Conservation (phyloP, 2,113 vertebrate genomes). For the Pangasianodon gigas region DNA sequence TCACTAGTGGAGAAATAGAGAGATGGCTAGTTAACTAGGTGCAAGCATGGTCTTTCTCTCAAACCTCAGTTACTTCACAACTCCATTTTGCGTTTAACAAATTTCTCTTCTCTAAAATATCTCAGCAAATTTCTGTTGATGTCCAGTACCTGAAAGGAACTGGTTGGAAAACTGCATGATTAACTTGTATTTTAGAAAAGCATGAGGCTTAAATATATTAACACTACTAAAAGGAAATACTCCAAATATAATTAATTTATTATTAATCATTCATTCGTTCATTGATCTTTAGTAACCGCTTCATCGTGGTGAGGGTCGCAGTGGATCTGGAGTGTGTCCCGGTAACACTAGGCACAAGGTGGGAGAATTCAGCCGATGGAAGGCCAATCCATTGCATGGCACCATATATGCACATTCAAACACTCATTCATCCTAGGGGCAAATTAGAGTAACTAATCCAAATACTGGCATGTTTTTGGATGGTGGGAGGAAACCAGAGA, state of each 20-base stretch:
- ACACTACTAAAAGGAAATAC: not conserved
- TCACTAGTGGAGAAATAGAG: not conserved
- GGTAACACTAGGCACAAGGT: not conserved
- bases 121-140: not conserved
- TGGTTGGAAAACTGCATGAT: not conserved
- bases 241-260: not conserved
- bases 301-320: not conserved
- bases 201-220: not conserved
- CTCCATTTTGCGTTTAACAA: not conserved
- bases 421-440: not conserved
- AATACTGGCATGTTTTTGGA: not conserved
- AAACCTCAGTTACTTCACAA: not conserved
- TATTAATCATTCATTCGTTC: not conserved
- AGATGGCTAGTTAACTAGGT: not conserved
- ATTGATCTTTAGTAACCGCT: not conserved
- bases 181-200: not conserved
- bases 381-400: not conserved
- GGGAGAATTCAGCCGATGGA: not conserved
- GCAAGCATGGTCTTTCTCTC: not conserved
- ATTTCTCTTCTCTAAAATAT: not conserved
- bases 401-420: not conserved
- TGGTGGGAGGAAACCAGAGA: not conserved
- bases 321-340: not conserved
- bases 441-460: not conserved
- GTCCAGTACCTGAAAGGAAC: not conserved